Base-by-base conservation (phyloP, 2,113 vertebrate species). In the Varanus komodoensis region DNA sequence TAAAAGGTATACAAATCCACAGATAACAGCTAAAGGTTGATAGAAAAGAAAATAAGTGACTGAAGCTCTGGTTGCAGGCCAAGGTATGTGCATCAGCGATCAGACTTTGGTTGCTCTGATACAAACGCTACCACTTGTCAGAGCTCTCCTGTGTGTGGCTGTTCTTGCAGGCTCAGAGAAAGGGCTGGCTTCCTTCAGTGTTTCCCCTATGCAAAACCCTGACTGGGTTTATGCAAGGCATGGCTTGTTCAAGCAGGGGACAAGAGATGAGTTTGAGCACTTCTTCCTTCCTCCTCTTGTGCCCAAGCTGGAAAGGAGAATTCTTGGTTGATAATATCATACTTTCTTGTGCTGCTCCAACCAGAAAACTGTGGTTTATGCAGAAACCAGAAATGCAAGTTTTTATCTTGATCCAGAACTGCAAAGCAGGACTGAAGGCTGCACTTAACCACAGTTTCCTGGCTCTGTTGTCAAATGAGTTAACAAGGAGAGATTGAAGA, bases 1-100 rank as follows among this genome's bases (percentile, higher is more conserved):
- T 95, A 89, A 87, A 50, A 84, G 79, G 73, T 92, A 89, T 86
- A 88, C 85, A 89, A 87, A 73, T 95, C 82, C 89, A 93, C 89
- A 44, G 29, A 23, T 48, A 67, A 17, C 34, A 44, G 75, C 8
- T 50, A 68, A 50, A 34, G 15, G 38, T 50, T 52, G 11, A 79
- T 4, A 34, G 38, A 67, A 79, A 48, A 68, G 75, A 64, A 80
- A 68, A 48, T 68, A 8, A 50, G 81, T 90, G 89, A 93, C 95
- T 93, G 73, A 38, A 77, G 61, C 3, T 87, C 89, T 95, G 88
- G 93, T 93, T 83, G 89, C 34, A 93, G 89, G 91, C 91, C 86
- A 89, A 92, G 92, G 86, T 69, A 91, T 89, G 79, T 92, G 86
- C 54, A 81, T 89, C 73, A 64, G 6, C 78, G 34, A 7, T 19